A percentile compares a stretch with the other conserved stretches of the same genome.
Evolutionary conservation across 2,113 vertebrate genomes (phyloP).

Genomic region (Callithrix jacchus): DNA sequence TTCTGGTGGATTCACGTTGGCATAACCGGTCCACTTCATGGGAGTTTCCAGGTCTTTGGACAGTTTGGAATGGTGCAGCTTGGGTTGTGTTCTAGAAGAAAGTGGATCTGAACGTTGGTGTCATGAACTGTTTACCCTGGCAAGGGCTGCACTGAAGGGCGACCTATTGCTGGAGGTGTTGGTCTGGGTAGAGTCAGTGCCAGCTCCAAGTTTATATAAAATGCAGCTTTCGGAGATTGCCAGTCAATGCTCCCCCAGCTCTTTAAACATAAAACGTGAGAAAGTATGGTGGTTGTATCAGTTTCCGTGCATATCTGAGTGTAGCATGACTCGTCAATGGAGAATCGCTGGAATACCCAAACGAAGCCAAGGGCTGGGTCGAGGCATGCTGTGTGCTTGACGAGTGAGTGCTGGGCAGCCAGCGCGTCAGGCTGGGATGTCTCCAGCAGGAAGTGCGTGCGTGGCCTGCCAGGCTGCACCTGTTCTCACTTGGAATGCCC

Average conservation of each 20-base stretch:
- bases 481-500: not conserved
- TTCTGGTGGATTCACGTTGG: not conserved
- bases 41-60: slow-evolving; percentile 55
- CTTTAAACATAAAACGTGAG: slow-evolving; percentile 46
- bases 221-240: slow-evolving; percentile 75
- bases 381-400: not conserved
- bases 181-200: slow-evolving; percentile 72
- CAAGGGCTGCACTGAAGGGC: not conserved
- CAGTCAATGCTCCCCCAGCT: slow-evolving; percentile 33
- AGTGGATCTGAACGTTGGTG: slow-evolving; percentile 68
- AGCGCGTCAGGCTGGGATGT: not conserved
- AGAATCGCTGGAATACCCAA: not conserved
- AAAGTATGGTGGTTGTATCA: not conserved
- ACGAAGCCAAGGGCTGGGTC: not conserved
- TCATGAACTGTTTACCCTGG: slow-evolving; percentile 71
- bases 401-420: not conserved
- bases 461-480: not conserved
- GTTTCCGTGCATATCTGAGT: slow-evolving; percentile 15
- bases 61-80: slow-evolving; percentile 66
- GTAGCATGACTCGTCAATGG: not conserved
- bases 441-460: not conserved
- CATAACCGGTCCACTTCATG: not conserved
- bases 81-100: slow-evolving; percentile 72
- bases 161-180: slow-evolving; percentile 73
- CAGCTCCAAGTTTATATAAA: slow-evolving; percentile 71